Evolutionary conservation across 2,888 invertebrate genomes (phyloP).

Genomic region (Phengaris arion): DNA sequence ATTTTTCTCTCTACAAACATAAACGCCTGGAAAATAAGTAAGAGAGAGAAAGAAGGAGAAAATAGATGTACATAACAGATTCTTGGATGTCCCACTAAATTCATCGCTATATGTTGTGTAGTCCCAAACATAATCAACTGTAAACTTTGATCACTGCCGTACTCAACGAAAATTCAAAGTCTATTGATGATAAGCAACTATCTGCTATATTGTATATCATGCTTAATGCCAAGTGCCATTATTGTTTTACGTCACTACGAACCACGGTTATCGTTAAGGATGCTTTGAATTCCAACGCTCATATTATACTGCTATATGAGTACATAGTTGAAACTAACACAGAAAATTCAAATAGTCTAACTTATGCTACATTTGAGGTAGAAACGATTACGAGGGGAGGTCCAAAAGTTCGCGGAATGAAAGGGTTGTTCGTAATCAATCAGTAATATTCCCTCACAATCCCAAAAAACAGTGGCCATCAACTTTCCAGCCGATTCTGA

Average conservation of each 20-base stretch:
- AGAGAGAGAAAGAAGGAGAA: background rate
- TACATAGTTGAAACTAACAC: background rate
- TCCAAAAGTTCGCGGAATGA: too few species aligned
- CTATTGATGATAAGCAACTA: background rate
- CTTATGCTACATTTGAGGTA: background rate
- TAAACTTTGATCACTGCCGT: background rate
- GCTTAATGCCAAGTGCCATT: background rate
- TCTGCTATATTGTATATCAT: background rate
- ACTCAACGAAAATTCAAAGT: background rate
- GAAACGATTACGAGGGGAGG: background rate
- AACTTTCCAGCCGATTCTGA: too few species aligned
- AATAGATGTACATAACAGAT: background rate
- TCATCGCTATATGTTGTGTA: background rate
- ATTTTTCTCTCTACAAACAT: background rate
- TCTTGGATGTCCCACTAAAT: too few species aligned
- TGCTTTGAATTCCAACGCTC: background rate
- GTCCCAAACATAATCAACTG: background rate
- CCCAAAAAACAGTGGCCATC: too few species aligned
- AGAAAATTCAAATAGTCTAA: background rate
- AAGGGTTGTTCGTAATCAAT: too few species aligned
- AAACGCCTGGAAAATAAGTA: background rate
- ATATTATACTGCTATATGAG: background rate
- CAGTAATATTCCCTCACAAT: too few species aligned
- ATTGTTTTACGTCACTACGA: slow-evolving; percentile 9
- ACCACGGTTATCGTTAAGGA: background rate